Base-by-base conservation (phyloP, 2,888 invertebrate genomes). In the Ommatoiulus sabulosus region DNA sequence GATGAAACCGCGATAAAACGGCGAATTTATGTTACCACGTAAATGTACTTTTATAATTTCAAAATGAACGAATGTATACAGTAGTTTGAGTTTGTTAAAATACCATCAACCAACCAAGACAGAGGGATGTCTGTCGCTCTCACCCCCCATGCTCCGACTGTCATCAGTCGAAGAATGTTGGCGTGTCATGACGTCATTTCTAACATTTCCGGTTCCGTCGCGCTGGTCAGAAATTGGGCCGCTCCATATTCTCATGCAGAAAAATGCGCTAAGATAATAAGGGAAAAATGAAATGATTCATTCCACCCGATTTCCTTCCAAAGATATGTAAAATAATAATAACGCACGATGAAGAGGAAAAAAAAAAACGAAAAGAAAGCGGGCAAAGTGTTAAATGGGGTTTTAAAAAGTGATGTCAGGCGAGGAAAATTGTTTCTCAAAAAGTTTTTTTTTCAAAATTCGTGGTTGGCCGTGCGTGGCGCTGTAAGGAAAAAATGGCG, bases 221-320 rank as follows among this genome's bases (percentile, higher is more conserved):
- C 72, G n/a, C 72, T 3, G 20, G 72, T 24, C 24, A 20, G 72
- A 24, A 72, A 72, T 72, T 24, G 72, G 72, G 20, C 72, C 24
- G 72, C 20, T 72, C 20, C 24, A 24, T 72, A 72, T 20, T 72
- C 17, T 17, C 63, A 63, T 20, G 10, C 52, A 52, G 8, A 52
- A 52, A 52, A 52, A 20, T 72, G 20, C 72, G 20, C 72, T 24
- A 24, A 72, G 24, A 72, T 24, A 72, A 72, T 72, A n/a, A 72
- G 5, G 72, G 72, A 72, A 72, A 72, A 72, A 72, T 72, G 72
- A 24, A 72, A 72, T 72, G 72, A 72, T 10, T 72, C 72, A 72
- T 72, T 24, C n/a, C 72, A n/a, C 63, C 72, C 72, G 72, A 72
- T 72, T 72, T 72, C 72, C 72, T 72, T 72, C 72, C 72, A 24